Percentiles rank a stretch among this genome's conserved stretches.
Conservation (phyloP, 2,888 invertebrate genomes). For the Leucozona laternaria region DNA sequence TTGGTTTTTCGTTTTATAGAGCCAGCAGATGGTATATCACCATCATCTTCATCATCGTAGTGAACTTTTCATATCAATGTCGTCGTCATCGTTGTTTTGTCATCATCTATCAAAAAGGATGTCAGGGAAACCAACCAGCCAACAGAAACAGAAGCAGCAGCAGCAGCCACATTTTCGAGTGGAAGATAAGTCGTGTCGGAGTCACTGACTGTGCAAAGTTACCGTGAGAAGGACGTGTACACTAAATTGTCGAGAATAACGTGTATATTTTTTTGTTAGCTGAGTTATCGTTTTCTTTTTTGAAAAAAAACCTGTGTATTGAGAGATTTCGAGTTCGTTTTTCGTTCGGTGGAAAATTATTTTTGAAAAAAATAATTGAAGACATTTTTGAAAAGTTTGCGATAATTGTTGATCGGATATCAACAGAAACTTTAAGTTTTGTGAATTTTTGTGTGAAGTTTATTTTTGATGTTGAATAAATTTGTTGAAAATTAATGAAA, state of each 20-base stretch:
- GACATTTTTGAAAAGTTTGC: neutral
- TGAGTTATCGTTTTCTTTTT: neutral
- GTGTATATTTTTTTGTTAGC: neutral
- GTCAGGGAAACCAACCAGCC: slow-evolving; percentile 74
- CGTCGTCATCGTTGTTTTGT: slow-evolving; percentile 71
- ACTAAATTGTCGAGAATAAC: neutral
- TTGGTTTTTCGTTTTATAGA: slow-evolving; percentile 23
- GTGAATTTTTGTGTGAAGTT: neutral
- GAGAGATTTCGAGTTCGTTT: neutral
- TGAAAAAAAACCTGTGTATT: neutral
- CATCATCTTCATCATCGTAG: slow-evolving; percentile 28
- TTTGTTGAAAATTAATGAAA: neutral
- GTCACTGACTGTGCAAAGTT: slow-evolving; percentile 76
- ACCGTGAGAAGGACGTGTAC: slow-evolving; percentile 69
- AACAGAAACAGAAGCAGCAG: slow-evolving; percentile 44
- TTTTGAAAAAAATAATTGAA: neutral
- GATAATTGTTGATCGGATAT: neutral
- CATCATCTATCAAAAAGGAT: slow-evolving; percentile 74
- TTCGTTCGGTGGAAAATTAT: neutral
- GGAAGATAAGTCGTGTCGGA: slow-evolving; percentile 73
- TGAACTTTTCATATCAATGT: slow-evolving; percentile 66
- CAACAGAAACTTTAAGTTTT: neutral
- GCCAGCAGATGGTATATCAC: slow-evolving; percentile 68
- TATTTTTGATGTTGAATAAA: neutral
- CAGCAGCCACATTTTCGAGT: slow-evolving; percentile 63